A percentile compares a stretch with the other conserved stretches of the same genome.
phyloP scores from a whole-genome alignment of 2,113 vertebrate genomes.

The Choloepus hoffmanni region DNA sequence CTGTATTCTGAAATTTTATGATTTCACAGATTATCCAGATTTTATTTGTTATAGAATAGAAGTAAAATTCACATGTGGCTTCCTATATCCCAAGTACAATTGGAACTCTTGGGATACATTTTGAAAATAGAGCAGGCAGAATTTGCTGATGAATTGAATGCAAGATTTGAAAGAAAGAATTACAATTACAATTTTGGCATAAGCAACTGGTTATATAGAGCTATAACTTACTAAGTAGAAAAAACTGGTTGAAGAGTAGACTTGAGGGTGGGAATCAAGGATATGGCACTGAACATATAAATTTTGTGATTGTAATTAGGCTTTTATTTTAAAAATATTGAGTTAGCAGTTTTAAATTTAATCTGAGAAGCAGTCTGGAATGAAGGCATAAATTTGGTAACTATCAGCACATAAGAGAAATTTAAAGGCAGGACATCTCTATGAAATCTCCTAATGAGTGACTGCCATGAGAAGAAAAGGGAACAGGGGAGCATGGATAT shows the following conservation, averaged over 20 bases:
- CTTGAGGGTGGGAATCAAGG: background rate
- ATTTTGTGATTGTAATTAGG: background rate
- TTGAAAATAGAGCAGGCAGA: background rate
- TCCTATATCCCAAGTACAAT: background rate
- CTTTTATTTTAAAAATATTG: background rate
- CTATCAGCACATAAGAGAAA: background rate
- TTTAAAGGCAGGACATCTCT: background rate
- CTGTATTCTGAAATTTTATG: background rate
- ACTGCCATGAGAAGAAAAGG: background rate
- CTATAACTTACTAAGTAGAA: background rate
- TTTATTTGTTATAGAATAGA: background rate
- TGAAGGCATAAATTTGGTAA: background rate
- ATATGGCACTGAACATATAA: background rate
- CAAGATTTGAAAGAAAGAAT: background rate
- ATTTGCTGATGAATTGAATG: background rate
- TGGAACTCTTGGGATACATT: background rate
- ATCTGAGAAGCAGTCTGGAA: background rate
- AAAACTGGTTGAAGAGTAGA: background rate
- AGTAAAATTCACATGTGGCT: background rate
- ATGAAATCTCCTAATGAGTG: background rate
- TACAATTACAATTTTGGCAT: background rate
- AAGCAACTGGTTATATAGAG: background rate
- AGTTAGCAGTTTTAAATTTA: background rate
- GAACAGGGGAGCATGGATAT: background rate
- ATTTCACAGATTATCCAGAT: background rate